Percentiles rank a stretch among this genome's conserved stretches.
These are phyloP conservation scores for Cheirogaleus major DNA, from an alignment of 2,797 vertebrate species.

Conservation along the genomic window DNA sequence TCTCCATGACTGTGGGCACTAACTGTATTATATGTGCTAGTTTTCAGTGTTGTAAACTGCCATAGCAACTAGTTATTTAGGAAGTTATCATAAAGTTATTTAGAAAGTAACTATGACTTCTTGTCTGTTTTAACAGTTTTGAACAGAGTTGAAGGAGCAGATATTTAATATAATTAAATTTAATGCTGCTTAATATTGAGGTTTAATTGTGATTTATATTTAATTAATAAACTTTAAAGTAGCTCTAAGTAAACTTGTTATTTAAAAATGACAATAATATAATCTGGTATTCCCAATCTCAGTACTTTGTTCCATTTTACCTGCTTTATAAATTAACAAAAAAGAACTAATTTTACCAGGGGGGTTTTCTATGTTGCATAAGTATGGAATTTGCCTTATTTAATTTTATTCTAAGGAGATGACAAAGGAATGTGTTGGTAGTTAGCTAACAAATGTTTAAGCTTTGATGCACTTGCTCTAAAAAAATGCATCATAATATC, in stretches of 20 bases:
- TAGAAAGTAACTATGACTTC: conserved; percentile 68
- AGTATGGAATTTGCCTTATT: conserved; percentile 70
- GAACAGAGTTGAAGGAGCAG: conserved; percentile 51
- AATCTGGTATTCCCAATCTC: conserved; percentile 25
- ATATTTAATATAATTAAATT: conserved; percentile 69
- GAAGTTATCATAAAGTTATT: conserved; percentile 60
- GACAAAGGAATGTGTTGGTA: conserved; percentile 68
- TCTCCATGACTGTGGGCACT: conserved; percentile 54
- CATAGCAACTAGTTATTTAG: conserved; percentile 75
- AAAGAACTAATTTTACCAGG: conserved; percentile 66
- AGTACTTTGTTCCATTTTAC: conserved; percentile 68
- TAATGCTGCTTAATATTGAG: conserved; percentile 55
- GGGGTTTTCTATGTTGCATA: not conserved
- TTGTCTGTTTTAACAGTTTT: conserved; percentile 73
- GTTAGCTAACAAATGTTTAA: conserved; percentile 62
- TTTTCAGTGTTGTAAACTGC: conserved; percentile 77
- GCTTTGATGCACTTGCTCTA: conserved; percentile 57
- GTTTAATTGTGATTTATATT: conserved; percentile 38
- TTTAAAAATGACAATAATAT: conserved; percentile 55
- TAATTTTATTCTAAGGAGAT: conserved; percentile 69
- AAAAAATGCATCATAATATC: conserved; percentile 60
- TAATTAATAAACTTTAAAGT: conserved; percentile 65
- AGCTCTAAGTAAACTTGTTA: conserved; percentile 62
- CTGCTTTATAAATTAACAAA: conserved; percentile 69
- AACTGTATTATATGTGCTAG: conserved; percentile 67